Percentiles rank a stretch among this genome's conserved stretches.
These are phyloP conservation scores for Rosalia funebris DNA, from an alignment of 2,888 invertebrate genomes.

Conservation along the genomic window DNA sequence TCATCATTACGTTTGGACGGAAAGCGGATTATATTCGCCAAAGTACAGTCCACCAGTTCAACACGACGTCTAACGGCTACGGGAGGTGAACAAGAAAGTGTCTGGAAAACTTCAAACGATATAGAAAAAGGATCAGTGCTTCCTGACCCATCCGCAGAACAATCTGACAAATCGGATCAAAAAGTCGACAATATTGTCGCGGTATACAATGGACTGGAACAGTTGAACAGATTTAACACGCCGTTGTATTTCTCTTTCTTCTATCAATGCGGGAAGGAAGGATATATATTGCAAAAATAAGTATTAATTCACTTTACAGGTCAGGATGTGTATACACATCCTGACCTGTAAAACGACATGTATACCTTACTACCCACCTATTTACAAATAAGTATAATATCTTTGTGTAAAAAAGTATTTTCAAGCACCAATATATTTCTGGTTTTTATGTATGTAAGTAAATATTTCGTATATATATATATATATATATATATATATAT, in stretches of 20 bases:
- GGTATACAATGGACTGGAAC: conserved; percentile 60
- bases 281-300: conserved; percentile 13
- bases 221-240: conserved; percentile 59
- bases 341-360: too few relatives aligned
- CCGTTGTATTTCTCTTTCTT: conserved; percentile 53
- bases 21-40: conserved; percentile 64
- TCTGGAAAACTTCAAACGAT: conserved; percentile 56
- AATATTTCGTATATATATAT: too few relatives aligned
- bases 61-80: conserved; percentile 17
- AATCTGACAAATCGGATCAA: conserved; percentile 67
- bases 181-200: conserved; percentile 66
- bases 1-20: conserved; percentile 63
- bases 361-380: too few relatives aligned
- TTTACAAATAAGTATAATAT: too few relatives aligned
- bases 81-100: neutral
- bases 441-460: too few relatives aligned
- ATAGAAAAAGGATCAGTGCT: conserved; percentile 64
- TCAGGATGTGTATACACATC: neutral
- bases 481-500: too few relatives aligned
- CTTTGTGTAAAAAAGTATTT: too few relatives aligned
- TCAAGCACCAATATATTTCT: too few relatives aligned
- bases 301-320: conserved; percentile 12
- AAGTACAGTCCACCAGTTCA: conserved; percentile 41
- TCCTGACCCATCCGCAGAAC: conserved; percentile 64
- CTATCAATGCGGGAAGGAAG: conserved; percentile 12